phyloP scores from a whole-genome alignment of 2,797 vertebrate genomes.

The Chrosomus eos region DNA sequence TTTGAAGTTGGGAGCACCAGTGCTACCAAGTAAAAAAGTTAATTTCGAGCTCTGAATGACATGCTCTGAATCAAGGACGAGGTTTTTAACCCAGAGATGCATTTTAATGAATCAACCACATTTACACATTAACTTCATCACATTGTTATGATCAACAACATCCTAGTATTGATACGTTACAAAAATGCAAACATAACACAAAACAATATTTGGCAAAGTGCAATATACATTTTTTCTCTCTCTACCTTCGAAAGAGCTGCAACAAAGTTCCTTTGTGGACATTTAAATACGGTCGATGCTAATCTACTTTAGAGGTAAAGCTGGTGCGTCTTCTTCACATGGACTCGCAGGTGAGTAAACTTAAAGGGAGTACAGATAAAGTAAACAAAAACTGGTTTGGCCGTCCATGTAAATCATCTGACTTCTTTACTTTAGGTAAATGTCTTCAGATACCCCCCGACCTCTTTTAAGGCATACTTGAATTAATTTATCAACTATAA shows the following conservation, averaged over 20 bases:
- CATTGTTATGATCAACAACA: background rate
- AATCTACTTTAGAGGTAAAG: background rate
- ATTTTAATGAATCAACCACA: slow-evolving; percentile 12
- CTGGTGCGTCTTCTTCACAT: slow-evolving; percentile 9
- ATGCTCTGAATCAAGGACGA: background rate
- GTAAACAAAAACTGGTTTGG: slow-evolving; percentile 23
- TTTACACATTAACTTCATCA: background rate
- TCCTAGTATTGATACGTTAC: background rate
- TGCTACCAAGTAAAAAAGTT: too few relatives aligned
- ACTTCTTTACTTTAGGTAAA: background rate
- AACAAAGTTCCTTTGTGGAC: background rate
- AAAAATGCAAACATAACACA: background rate
- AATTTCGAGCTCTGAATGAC: too few relatives aligned
- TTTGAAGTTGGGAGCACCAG: too few relatives aligned
- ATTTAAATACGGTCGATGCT: background rate
- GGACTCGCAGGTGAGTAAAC: background rate
- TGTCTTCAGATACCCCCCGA: background rate
- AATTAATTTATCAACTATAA: background rate
- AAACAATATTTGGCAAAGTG: slow-evolving; percentile 14
- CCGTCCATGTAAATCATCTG: background rate
- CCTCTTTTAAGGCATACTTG: background rate
- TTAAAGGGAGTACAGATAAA: background rate
- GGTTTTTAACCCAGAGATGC: background rate
- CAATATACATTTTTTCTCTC: background rate
- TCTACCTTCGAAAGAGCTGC: background rate